Evolutionary conservation across 2,888 invertebrate species (phyloP), one percentile per base, ranked within the genome.

Genomic region (Zhuqinia jingwanae): DNA sequence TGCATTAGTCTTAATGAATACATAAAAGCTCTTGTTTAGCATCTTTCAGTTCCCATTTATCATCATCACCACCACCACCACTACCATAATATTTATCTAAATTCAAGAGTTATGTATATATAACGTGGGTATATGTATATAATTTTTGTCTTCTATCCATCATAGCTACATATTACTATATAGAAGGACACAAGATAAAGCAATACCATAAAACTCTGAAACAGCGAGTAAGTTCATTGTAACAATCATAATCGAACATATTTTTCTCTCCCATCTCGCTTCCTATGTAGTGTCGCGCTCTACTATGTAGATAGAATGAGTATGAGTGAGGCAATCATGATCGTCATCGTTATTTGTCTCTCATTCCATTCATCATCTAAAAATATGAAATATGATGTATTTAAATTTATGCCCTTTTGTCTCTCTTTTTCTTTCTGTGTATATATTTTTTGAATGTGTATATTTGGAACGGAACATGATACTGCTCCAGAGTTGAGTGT

Each of bases 1-100:
- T 79, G 76, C 75, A 75, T 85, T 80, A 75, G 75, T 11, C 75
- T 80, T 85, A 85, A 85, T 85, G 85, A 85, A 85, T 85, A 85
- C 85, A 85, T 85, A 80, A 85, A 85, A 79, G 85, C 85, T 56
- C 65, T 75, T 63, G 22, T 65, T 27, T 53, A 63, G 70, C 75
- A 75, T 80, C 85, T 80, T 85, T 78, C 36, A 15, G 20, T 65
- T 47, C 58, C 42, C 85, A 79, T 85, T 80, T 75, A 85, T 85
- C 85, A 85, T 85, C 78, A 80, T n/a, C n/a, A n/a, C n/a, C n/a
- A n/a, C n/a, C n/a, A n/a, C n/a, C n/a, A n/a, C n/a, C n/a, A n/a
- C n/a, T n/a, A n/a, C n/a, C n/a, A n/a, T n/a, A n/a, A n/a, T n/a
- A n/a, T n/a, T n/a, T n/a, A n/a, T n/a, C n/a, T n/a, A n/a, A n/a